Conservation (phyloP, 2,797 vertebrate species). For the Dryobates pubescens region DNA sequence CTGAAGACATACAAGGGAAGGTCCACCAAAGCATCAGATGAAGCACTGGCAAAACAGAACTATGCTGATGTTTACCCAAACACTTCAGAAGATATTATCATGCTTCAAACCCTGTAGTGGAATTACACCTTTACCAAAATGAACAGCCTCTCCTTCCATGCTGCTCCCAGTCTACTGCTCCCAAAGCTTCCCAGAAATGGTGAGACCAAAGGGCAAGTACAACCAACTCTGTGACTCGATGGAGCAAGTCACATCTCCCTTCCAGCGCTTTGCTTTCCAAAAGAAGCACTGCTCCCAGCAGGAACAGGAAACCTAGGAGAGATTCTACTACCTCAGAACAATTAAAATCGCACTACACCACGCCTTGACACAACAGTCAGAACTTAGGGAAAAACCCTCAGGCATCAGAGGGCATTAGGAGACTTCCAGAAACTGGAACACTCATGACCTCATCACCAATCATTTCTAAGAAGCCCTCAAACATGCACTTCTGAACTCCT, state of each 20-base stretch:
- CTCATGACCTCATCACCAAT: neutral
- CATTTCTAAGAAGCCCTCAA: neutral
- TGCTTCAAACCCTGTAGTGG: neutral
- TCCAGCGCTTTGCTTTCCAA: neutral
- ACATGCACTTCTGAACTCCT: neutral
- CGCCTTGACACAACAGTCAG: neutral
- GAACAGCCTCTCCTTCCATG: neutral
- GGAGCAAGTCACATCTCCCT: neutral
- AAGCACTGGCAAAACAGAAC: neutral
- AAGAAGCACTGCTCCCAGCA: neutral
- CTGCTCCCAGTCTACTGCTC: neutral
- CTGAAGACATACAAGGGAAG: neutral
- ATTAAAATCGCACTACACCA: neutral
- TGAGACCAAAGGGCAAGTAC: neutral
- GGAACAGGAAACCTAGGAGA: neutral
- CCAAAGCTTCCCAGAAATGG: neutral
- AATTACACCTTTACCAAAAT: neutral
- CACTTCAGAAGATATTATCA: neutral
- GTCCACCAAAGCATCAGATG: neutral
- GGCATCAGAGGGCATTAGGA: neutral
- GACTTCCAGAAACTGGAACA: neutral
- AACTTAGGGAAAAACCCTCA: rapidly evolving
- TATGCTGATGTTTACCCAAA: neutral
- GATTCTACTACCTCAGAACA: neutral
- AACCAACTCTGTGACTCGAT: neutral